phyloP scores from a whole-genome alignment of 1,140 invertebrate species.

The Solen grandis region DNA sequence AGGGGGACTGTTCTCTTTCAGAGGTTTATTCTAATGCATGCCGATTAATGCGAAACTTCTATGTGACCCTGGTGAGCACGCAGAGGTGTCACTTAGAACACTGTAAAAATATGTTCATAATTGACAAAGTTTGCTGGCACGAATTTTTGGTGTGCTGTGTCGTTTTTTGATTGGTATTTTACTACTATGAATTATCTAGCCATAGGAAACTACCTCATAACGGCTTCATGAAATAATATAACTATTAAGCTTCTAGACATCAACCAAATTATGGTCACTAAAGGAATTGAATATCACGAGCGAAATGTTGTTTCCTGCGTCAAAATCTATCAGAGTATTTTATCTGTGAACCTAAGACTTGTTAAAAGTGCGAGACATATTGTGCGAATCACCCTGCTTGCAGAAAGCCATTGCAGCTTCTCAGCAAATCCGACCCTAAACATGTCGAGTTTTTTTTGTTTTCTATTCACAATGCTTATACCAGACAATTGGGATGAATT shows the following conservation, averaged over 20 bases:
- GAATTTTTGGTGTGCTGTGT: constrained; percentile 22
- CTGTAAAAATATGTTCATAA: constrained; percentile 48
- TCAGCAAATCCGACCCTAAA: not conserved
- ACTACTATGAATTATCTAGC: constrained; percentile 22
- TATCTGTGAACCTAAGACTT: constrained; percentile 41
- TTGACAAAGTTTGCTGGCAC: constrained; percentile 47
- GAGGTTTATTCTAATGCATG: constrained; percentile 51
- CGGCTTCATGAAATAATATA: constrained; percentile 1
- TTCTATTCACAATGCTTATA: not conserved
- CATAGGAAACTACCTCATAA: not conserved
- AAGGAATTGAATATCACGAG: constrained; percentile 31
- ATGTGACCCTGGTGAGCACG: constrained; percentile 48
- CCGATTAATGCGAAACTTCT: constrained; percentile 33
- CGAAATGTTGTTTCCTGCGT: constrained; percentile 34
- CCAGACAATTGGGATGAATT: not conserved
- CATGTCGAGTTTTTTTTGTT: not conserved
- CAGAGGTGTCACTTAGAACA: constrained; percentile 44
- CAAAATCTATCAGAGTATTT: constrained; percentile 46
- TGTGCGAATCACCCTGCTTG: not conserved
- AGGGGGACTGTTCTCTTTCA: constrained; percentile 28
- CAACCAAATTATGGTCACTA: constrained; percentile 6
- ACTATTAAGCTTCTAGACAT: not conserved
- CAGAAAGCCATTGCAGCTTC: not conserved
- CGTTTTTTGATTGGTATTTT: constrained; percentile 46
- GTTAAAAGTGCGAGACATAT: constrained; percentile 4